A percentile compares a stretch with the other conserved stretches of the same genome.
phyloP scores from a whole-genome alignment of 2,888 invertebrate genomes.

The Amiota mariae region DNA sequence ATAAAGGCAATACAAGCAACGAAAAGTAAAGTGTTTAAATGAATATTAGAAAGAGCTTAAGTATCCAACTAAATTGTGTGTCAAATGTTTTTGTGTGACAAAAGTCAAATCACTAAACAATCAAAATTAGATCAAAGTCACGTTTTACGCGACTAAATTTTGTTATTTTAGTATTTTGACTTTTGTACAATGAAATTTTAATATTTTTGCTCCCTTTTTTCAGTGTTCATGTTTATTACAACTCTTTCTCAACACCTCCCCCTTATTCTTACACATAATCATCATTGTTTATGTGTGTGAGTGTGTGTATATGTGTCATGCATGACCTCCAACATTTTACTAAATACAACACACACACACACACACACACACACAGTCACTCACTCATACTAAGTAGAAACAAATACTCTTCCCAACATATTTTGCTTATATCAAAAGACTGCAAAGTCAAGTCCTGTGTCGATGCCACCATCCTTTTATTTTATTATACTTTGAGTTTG shows the following conservation, averaged over 20 bases:
- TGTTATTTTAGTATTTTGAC: constrained; percentile 32
- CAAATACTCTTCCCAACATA: too few species aligned
- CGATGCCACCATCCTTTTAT: too few species aligned
- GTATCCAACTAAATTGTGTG: not conserved
- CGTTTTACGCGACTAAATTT: constrained; percentile 40
- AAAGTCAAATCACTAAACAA: constrained; percentile 38
- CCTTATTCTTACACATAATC: not conserved
- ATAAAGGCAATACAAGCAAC: too few species aligned
- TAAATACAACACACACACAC: not conserved
- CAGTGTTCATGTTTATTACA: too few species aligned
- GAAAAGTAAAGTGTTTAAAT: too few species aligned
- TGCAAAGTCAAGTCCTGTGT: too few species aligned
- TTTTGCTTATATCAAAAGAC: too few species aligned
- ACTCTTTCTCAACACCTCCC: not conserved
- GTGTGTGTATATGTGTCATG: not conserved
- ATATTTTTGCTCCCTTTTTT: not conserved
- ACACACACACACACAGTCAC: not conserved
- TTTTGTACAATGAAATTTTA: not conserved
- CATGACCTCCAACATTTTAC: not conserved
- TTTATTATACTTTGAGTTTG: too few species aligned
- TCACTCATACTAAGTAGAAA: too few species aligned
- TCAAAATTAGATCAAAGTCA: constrained; percentile 41
- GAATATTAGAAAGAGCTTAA: too few species aligned
- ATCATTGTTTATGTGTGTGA: not conserved
- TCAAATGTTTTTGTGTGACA: constrained; percentile 9